phyloP scores from a whole-genome alignment of 2,888 invertebrate genomes.

The Rhimphoctona megacephalus region DNA sequence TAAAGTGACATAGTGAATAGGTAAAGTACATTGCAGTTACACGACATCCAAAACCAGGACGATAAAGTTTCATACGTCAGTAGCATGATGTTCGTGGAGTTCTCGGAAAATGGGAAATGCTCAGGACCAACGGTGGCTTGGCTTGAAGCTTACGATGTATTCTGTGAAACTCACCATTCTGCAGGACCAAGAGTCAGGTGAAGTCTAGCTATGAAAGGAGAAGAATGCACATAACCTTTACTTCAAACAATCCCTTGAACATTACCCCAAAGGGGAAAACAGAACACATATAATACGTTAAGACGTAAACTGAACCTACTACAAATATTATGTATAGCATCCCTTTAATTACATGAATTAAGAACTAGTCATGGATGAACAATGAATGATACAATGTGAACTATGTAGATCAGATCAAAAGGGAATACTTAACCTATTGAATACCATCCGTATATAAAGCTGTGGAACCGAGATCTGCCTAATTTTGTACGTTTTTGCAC shows the following conservation, averaged over 20 bases:
- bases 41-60: conserved; percentile 56
- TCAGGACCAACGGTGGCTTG: conserved; percentile 21
- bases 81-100: conserved; percentile 58
- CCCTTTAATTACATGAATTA: background rate
- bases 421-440: background rate
- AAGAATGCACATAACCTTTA: conserved; percentile 5
- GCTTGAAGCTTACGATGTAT: conserved; percentile 17
- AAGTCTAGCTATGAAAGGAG: background rate
- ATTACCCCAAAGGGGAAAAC: conserved; percentile 45
- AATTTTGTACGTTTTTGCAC: too few relatives aligned
- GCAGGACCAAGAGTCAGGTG: background rate
- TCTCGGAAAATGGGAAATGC: conserved; percentile 46
- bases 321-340: background rate
- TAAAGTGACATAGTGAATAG: background rate
- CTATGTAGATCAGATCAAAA: background rate
- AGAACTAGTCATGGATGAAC: background rate
- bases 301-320: background rate
- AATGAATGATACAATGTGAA: background rate
- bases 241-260: conserved; percentile 46
- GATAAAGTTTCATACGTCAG: conserved; percentile 71
- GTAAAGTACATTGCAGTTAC: conserved; percentile 34
- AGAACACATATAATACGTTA: background rate
- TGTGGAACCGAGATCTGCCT: background rate
- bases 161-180: background rate
- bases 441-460: background rate